A percentile compares a stretch with the other conserved stretches of the same genome.
Evolutionary conservation across 1,140 invertebrate species (phyloP).

Genomic region (Leptinotarsa defecta): DNA sequence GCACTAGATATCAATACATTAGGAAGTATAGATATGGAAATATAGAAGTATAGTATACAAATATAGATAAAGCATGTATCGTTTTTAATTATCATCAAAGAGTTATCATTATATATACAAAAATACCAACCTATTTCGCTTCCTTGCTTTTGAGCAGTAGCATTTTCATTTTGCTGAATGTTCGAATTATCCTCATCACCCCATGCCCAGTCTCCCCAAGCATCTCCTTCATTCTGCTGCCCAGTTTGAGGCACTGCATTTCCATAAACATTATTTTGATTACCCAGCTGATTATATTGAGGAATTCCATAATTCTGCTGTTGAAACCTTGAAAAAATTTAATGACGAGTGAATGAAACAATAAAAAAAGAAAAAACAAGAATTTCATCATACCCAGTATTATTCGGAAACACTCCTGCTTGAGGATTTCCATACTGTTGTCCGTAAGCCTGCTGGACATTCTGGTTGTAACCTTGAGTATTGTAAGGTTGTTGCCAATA

Average conservation of each 20-base stretch:
- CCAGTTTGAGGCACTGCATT: constrained; percentile 23
- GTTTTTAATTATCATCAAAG: not conserved
- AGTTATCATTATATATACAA: not conserved
- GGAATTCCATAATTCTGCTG: constrained; percentile 36
- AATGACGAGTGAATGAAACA: not conserved
- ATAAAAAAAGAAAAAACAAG: not conserved
- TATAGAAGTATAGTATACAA: too few species aligned
- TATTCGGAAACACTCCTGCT: not conserved
- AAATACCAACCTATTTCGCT: not conserved
- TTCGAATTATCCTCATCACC: constrained; percentile 55
- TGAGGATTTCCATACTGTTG: constrained; percentile 31
- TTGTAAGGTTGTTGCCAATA: constrained; percentile 44
- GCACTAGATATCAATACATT: too few species aligned
- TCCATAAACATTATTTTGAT: constrained; percentile 42
- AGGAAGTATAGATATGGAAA: too few species aligned
- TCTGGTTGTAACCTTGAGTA: constrained; percentile 29
- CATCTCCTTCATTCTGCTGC: constrained; percentile 36
- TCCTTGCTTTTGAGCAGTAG: not conserved
- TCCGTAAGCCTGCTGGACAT: constrained; percentile 30
- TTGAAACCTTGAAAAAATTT: constrained; percentile 17
- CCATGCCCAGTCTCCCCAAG: constrained; percentile 53
- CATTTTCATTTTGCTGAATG: constrained; percentile 37
- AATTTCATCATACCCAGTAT: constrained; percentile 15
- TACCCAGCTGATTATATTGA: constrained; percentile 46
- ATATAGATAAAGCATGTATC: too few species aligned